Conservation (phyloP, 2,888 invertebrate species). For the Pollenia angustigena region DNA sequence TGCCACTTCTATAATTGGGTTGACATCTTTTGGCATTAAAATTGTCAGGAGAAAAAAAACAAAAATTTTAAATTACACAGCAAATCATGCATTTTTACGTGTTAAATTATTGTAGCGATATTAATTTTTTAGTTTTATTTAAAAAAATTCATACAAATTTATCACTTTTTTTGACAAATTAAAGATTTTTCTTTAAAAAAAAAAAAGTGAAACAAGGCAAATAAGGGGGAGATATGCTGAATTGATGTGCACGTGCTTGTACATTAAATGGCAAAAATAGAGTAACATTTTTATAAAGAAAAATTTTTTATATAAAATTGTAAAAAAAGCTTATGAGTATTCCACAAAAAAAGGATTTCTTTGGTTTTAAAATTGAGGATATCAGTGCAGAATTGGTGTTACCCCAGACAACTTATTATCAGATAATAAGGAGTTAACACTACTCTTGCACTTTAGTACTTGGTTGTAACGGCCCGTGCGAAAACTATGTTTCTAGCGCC, state of each 20-base stretch:
- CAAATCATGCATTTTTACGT: constrained; percentile 36
- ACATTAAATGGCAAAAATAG: no score
- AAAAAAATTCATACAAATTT: constrained; percentile 59
- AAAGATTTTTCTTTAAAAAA: constrained; percentile 17
- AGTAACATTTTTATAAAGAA: no score
- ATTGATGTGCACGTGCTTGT: not conserved
- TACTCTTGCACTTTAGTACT: no score
- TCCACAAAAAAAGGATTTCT: no score
- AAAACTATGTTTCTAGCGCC: no score
- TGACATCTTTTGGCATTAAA: constrained; percentile 41
- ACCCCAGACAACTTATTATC: no score
- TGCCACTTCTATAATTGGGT: constrained; percentile 33
- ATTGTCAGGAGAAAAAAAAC: constrained; percentile 32
- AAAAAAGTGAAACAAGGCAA: not conserved
- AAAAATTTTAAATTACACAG: constrained; percentile 27
- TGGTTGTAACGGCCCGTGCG: no score
- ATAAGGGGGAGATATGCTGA: not conserved
- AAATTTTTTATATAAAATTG: no score
- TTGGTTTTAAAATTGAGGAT: no score
- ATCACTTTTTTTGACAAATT: constrained; percentile 45
- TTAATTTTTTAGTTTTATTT: constrained; percentile 62
- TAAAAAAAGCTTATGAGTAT: no score
- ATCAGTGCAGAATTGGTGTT: no score
- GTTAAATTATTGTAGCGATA: constrained; percentile 49
- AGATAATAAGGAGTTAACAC: no score